Percentiles rank a stretch among this genome's conserved stretches.
Conservation (phyloP, 2,113 vertebrate genomes). For the Corapipo altera region DNA sequence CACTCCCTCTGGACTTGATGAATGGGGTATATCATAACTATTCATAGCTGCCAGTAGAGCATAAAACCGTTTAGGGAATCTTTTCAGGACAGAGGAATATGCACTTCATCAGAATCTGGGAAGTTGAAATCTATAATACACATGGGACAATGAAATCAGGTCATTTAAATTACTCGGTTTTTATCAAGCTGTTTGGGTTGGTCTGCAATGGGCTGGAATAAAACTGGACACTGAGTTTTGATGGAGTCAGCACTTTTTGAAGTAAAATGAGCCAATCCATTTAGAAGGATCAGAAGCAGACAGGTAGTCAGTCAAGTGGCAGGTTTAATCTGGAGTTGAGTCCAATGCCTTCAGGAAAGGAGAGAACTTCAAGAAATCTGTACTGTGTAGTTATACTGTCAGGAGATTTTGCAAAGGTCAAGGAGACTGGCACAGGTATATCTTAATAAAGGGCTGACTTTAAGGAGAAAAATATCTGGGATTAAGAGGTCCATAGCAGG, state of each 20-base stretch:
- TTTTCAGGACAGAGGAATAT: not conserved
- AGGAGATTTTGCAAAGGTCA: not conserved
- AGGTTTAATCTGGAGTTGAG: not conserved
- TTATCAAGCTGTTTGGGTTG: not conserved
- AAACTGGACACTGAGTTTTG: not conserved
- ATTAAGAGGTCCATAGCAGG: not conserved
- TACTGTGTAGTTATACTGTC: not conserved
- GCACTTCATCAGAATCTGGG: not conserved
- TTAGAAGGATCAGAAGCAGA: not conserved
- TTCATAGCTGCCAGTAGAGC: not conserved
- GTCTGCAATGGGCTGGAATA: not conserved
- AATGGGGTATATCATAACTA: fast-evolving
- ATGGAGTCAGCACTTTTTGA: not conserved
- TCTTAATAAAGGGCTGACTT: not conserved
- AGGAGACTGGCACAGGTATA: not conserved
- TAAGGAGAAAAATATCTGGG: not conserved
- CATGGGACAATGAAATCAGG: not conserved
- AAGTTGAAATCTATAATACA: not conserved
- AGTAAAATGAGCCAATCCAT: not conserved
- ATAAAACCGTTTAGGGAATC: not conserved
- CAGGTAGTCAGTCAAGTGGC: not conserved
- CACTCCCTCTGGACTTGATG: not conserved
- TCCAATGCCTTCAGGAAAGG: not conserved
- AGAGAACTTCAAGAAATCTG: not conserved
- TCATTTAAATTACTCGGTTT: not conserved